These are phyloP conservation scores for Erpetoichthys calabaricus DNA, from an alignment of 2,797 vertebrate species.

Conservation along the genomic window DNA sequence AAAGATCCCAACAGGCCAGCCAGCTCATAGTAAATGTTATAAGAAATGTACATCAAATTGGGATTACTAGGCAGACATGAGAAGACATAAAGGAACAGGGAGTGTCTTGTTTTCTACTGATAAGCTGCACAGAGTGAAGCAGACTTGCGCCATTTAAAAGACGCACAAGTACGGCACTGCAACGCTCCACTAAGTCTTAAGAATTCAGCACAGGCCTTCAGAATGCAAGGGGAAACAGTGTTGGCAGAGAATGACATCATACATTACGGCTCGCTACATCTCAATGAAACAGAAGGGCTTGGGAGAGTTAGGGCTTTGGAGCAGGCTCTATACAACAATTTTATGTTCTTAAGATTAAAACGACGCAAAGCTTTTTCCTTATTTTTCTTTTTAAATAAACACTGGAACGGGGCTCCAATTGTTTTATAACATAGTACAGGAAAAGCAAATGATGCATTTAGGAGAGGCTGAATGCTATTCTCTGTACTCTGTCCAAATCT, in stretches of 20 bases:
- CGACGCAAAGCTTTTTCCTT: not conserved
- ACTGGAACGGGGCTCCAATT: not conserved
- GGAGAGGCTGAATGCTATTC: slow-evolving; percentile 7
- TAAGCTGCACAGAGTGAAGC: no score
- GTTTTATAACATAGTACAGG: not conserved
- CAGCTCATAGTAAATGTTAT: no score
- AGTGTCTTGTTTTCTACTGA: no score
- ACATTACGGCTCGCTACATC: not conserved
- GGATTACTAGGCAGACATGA: no score
- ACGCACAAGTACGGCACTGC: no score
- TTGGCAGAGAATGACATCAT: not conserved
- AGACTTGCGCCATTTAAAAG: no score
- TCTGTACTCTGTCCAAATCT: slow-evolving; percentile 7
- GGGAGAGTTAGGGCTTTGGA: not conserved
- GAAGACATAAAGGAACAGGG: no score
- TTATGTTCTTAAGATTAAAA: not conserved
- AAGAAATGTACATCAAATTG: no score
- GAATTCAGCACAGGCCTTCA: no score
- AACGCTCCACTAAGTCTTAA: no score
- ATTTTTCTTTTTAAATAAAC: not conserved
- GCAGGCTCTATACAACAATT: not conserved
- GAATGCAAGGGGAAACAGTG: no score
- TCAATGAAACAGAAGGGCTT: not conserved
- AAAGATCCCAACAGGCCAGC: no score
- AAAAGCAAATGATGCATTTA: slow-evolving; percentile 1